Evolutionary conservation across 2,113 vertebrate genomes (phyloP), one percentile per base, ranked within the genome.

Genomic region (Hippocampus abdominalis): DNA sequence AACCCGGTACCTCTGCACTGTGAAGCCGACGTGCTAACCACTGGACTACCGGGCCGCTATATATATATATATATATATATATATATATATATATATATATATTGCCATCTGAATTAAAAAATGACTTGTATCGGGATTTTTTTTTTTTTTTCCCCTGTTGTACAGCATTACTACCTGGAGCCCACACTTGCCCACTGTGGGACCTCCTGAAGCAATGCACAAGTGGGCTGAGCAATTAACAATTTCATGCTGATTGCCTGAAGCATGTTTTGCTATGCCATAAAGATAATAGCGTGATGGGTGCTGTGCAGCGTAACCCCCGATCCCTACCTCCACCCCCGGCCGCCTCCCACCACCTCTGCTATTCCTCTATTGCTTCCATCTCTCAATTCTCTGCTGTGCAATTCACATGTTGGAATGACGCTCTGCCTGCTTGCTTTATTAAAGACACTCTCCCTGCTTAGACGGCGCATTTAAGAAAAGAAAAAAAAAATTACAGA

Each of bases 201-300:
- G 93, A 92, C 91, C 92, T 91, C 87, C 92, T 84, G 89, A 90
- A 94, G 94, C 88, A 83, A 91, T 83, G 88, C 89, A 90, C 86
- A 89, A 94, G 94, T 87, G 90, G 94, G 93, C 75, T 90, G 89
- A 91, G 94, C 94, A 95, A 96, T 95, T 95, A 95, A 92, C 90
- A 93, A 94, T 93, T 95, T 94, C 94, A 93, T 87, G 93, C 93
- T 93, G 93, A 95, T 92, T 94, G 95, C 94, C 95, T 91, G 92
- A 89, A 94, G 94, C 93, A 86, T 89, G 93, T 91, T 94, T 92
- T 91, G 89, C 91, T 89, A 79, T 68, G 91, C 92, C 91, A 94
- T 92, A 92, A 94, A 95, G 92, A 93, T 91, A 94, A 94, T 69
- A 91, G 92, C 92, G 92, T 88, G 87, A 89, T 79, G 68, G 91